Percentiles rank a stretch among this genome's conserved stretches.
These are phyloP conservation scores for Esox lucius DNA, from an alignment of 2,797 vertebrate genomes.

Conservation along the genomic window DNA sequence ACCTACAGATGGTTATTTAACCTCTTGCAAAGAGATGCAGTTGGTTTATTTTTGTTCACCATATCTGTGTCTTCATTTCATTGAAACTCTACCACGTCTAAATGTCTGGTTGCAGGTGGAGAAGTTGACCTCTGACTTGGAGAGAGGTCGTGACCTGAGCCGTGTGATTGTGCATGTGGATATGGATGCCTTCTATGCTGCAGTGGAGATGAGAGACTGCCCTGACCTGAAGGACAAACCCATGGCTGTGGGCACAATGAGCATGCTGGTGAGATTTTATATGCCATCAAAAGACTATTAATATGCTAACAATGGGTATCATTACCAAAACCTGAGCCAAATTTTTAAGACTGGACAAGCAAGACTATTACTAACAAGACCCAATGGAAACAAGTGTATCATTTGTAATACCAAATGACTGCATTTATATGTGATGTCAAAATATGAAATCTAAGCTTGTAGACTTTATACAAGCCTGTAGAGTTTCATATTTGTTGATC, in stretches of 20 bases:
- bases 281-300: not conserved
- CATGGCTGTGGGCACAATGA: constrained; percentile 95
- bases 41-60: not conserved
- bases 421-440: not conserved
- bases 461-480: not conserved
- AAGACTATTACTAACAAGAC: not conserved
- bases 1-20: too few species aligned
- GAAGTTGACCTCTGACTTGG: constrained; percentile 76
- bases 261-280: constrained; percentile 85
- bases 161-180: constrained; percentile 92
- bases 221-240: constrained; percentile 91
- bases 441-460: not conserved
- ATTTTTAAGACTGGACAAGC: not conserved
- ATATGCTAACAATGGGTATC: not conserved
- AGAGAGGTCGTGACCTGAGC: constrained; percentile 81
- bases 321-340: not conserved
- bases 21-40: too few species aligned
- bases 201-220: constrained; percentile 94
- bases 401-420: not conserved
- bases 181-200: constrained; percentile 98
- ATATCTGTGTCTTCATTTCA: not conserved
- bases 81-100: not conserved
- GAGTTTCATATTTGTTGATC: not conserved
- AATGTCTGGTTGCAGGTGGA: constrained; percentile 75
- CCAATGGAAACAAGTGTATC: not conserved